Percentiles rank a stretch among this genome's conserved stretches.
phyloP scores from a whole-genome alignment of 2,797 vertebrate species.

The Morelia viridis region DNA sequence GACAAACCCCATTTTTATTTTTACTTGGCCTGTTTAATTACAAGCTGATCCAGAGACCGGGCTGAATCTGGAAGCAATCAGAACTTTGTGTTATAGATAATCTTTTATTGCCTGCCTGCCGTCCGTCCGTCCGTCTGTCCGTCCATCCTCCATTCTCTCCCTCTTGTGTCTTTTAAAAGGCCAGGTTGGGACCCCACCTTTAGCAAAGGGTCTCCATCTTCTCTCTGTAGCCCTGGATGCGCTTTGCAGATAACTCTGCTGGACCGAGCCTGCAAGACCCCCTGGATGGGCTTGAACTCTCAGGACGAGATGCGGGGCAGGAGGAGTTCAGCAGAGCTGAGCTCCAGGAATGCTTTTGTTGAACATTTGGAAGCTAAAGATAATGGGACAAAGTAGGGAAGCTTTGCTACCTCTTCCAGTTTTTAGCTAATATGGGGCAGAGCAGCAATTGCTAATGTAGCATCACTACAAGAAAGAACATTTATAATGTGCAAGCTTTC shows the following conservation, averaged over 20 bases:
- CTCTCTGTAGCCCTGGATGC: constrained; percentile 21
- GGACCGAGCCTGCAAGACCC: neutral
- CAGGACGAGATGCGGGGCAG: neutral
- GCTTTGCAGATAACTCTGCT: neutral
- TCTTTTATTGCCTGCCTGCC: neutral
- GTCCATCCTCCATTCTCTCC: neutral
- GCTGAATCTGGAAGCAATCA: neutral
- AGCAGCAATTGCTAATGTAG: neutral
- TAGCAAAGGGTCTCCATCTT: neutral
- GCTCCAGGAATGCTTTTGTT: neutral
- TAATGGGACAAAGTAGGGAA: neutral
- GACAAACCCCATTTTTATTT: constrained; percentile 52
- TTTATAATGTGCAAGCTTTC: neutral
- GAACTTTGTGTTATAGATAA: neutral
- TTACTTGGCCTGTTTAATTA: neutral
- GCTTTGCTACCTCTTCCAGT: neutral
- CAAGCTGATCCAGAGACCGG: neutral
- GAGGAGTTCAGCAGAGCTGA: neutral
- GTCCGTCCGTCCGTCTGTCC: no score
- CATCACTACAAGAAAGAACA: neutral
- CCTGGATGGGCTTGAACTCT: neutral
- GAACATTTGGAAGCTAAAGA: neutral
- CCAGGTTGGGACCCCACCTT: neutral
- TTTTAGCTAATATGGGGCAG: neutral
- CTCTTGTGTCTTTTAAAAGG: neutral